Evolutionary conservation across 2,113 vertebrate genomes (phyloP).

Genomic region (Melospiza melodia): DNA sequence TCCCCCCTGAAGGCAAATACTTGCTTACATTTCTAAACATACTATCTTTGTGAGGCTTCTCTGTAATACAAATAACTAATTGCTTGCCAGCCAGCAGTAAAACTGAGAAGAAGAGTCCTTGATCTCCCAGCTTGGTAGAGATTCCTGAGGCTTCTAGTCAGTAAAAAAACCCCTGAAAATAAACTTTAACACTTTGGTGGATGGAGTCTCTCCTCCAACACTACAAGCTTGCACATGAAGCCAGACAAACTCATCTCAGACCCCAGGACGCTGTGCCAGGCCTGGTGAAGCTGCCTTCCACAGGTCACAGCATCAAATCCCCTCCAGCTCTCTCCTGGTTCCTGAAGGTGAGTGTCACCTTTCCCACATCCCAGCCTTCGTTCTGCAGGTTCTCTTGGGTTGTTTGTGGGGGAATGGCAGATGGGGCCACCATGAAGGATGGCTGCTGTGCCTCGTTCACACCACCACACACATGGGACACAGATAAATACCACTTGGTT

Average conservation of each 20-base stretch:
- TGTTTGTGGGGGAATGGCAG: background rate
- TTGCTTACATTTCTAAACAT: slow-evolving; percentile 6
- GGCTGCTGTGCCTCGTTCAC: background rate
- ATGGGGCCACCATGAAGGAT: background rate
- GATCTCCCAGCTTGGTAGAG: slow-evolving; percentile 25
- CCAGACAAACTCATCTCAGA: background rate
- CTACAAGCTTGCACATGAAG: fast-evolving
- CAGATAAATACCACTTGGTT: background rate
- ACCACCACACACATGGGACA: background rate
- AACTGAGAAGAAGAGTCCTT: slow-evolving; percentile 39
- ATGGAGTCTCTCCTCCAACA: background rate
- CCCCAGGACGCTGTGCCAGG: fast-evolving
- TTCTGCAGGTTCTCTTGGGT: background rate
- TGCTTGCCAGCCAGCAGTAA: slow-evolving; percentile 5
- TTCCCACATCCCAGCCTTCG: fast-evolving
- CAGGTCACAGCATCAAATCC: background rate
- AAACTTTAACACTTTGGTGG: slow-evolving; percentile 28
- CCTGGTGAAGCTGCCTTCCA: background rate
- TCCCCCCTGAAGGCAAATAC: background rate
- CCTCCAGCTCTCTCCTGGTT: background rate
- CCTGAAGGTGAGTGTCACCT: background rate
- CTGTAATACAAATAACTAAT: slow-evolving; percentile 44
- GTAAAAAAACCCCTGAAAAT: background rate
- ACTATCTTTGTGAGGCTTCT: slow-evolving; percentile 7
- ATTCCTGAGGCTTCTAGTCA: background rate